Evolutionary conservation across 2,113 vertebrate species (phyloP).

Genomic region (Furnarius figulus): DNA sequence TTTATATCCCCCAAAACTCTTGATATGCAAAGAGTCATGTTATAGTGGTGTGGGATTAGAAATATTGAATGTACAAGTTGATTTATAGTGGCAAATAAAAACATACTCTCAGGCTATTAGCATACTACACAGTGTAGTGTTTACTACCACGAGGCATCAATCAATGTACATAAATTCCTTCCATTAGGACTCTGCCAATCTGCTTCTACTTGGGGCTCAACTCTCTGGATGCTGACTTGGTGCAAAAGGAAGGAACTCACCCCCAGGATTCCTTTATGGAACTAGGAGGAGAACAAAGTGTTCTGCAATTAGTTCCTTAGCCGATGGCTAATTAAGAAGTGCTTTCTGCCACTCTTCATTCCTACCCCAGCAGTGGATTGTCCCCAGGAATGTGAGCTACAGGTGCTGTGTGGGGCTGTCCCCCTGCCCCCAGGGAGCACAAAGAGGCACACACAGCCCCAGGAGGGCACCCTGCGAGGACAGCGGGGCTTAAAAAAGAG

Average conservation of each 20-base stretch:
- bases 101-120: neutral
- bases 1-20: neutral
- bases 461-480: slow-evolving; percentile 68
- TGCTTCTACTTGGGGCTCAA: neutral
- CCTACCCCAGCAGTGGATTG: neutral
- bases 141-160: neutral
- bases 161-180: neutral
- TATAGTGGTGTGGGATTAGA: neutral
- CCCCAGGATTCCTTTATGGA: neutral
- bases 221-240: neutral
- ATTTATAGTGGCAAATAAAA: slow-evolving; percentile 10
- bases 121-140: neutral
- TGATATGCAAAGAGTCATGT: neutral
- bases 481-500: slow-evolving; percentile 72
- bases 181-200: neutral
- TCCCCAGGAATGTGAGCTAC: neutral
- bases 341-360: neutral
- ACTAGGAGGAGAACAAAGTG: neutral
- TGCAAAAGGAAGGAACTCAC: neutral
- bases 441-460: neutral
- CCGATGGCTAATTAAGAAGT: neutral
- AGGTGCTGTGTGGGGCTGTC: slow-evolving; percentile 20
- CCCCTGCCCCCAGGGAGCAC: slow-evolving; percentile 43
- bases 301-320: neutral
- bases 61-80: neutral